Percentiles rank a stretch among this genome's conserved stretches.
Conservation (phyloP, 2,888 invertebrate species). For the Selenia dentaria region DNA sequence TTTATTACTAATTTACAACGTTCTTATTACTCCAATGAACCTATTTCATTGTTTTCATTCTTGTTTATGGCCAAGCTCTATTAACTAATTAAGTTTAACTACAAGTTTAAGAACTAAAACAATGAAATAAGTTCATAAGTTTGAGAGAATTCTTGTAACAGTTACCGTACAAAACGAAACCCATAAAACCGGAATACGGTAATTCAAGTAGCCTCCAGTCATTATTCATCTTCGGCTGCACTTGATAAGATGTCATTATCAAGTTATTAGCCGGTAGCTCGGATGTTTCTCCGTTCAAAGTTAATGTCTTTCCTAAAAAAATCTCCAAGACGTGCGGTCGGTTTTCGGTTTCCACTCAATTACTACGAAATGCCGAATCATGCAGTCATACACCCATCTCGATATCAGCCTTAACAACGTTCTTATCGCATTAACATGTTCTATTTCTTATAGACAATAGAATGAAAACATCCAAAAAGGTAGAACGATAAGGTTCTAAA, state of each 20-base stretch:
- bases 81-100: too few species aligned
- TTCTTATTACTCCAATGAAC: too few species aligned
- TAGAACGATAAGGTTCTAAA: neutral
- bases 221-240: conserved; percentile 11
- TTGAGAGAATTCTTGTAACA: conserved; percentile 1
- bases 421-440: neutral
- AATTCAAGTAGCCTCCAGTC: conserved; percentile 12
- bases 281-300: conserved; percentile 9
- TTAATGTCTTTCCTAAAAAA: conserved; percentile 26
- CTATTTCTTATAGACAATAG: neutral
- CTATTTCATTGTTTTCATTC: too few species aligned
- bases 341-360: conserved; percentile 18
- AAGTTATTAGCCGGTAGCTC: conserved; percentile 22
- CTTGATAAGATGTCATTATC: conserved; percentile 21
- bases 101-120: too few species aligned
- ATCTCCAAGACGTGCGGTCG: conserved; percentile 7
- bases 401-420: neutral
- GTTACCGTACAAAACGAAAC: conserved; percentile 1
- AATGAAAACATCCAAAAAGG: neutral
- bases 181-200: conserved; percentile 10
- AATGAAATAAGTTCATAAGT: too few species aligned
- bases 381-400: neutral
- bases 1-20: too few species aligned
- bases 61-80: too few species aligned
- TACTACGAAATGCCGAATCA: conserved; percentile 15